A percentile compares a stretch with the other conserved stretches of the same genome.
Conservation (phyloP, 2,888 invertebrate species). For the Apamea epomidion region DNA sequence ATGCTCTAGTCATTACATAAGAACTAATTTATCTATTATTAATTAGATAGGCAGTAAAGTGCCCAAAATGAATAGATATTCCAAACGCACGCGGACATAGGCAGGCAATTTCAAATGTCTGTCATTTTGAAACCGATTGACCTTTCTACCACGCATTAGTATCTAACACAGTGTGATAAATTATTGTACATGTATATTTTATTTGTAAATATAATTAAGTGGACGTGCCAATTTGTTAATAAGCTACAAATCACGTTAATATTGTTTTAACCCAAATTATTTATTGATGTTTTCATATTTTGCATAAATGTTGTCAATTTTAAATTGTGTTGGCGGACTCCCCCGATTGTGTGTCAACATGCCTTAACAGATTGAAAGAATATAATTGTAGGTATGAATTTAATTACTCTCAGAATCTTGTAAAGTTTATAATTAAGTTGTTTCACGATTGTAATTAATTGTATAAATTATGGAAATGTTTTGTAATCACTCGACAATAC, state of each 20-base stretch:
- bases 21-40: not conserved
- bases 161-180: conserved; percentile 65
- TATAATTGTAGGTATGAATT: conserved; percentile 8
- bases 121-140: not conserved
- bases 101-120: not conserved
- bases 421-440: not conserved
- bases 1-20: not conserved
- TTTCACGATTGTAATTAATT: conserved; percentile 7
- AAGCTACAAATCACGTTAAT: conserved; percentile 65
- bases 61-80: not conserved
- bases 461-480: not conserved
- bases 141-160: conserved; percentile 42
- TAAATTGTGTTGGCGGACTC: conserved; percentile 64
- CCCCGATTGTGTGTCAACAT: conserved; percentile 33
- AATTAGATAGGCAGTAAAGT: not conserved
- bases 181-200: conserved; percentile 61
- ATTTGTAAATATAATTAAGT: conserved; percentile 76
- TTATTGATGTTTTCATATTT: conserved; percentile 68
- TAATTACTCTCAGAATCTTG: conserved; percentile 7
- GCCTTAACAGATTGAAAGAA: not conserved
- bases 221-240: conserved; percentile 79
- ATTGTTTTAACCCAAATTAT: conserved; percentile 60
- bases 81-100: not conserved
- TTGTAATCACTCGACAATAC: not conserved
- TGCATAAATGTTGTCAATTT: conserved; percentile 76